These are phyloP conservation scores for Dexiosoma caninum DNA, from an alignment of 2,888 invertebrate genomes.

Conservation along the genomic window DNA sequence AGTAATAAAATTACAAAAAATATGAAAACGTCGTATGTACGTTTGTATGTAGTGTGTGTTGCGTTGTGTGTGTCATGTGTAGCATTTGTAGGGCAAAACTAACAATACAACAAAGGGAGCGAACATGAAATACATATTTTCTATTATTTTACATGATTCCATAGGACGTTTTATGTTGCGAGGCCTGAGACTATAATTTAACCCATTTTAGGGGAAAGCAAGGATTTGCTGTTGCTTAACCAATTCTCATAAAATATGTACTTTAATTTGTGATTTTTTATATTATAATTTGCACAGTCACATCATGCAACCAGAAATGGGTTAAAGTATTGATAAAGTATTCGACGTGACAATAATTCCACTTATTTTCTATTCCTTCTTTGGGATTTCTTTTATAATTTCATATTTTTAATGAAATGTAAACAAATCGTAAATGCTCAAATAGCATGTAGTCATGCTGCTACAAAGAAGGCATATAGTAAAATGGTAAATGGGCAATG, in stretches of 20 bases:
- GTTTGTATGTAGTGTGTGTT: no score
- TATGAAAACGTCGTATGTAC: background rate
- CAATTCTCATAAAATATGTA: background rate
- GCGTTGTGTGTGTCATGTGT: no score
- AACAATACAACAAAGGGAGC: background rate
- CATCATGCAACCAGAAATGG: slow-evolving; percentile 17
- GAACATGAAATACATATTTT: background rate
- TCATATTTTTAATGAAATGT: slow-evolving; percentile 58
- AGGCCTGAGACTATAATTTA: background rate
- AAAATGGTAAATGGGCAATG: no score
- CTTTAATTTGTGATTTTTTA: background rate
- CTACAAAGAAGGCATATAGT: slow-evolving; percentile 5
- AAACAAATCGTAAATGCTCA: slow-evolving; percentile 53
- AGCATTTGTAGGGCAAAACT: slow-evolving; percentile 1
- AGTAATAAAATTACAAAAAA: slow-evolving; percentile 10
- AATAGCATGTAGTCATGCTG: slow-evolving; percentile 54
- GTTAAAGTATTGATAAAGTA: slow-evolving; percentile 31
- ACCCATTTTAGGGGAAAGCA: background rate
- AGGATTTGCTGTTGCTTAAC: no score
- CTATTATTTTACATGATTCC: background rate
- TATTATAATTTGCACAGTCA: background rate
- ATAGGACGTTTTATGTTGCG: background rate
- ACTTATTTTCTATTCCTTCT: background rate
- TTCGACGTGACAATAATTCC: slow-evolving; percentile 33
- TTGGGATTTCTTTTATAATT: slow-evolving; percentile 1